Percentiles rank a stretch among this genome's conserved stretches.
Conservation (phyloP, 1,140 invertebrate species). For the Aphaenogaster rudis region DNA sequence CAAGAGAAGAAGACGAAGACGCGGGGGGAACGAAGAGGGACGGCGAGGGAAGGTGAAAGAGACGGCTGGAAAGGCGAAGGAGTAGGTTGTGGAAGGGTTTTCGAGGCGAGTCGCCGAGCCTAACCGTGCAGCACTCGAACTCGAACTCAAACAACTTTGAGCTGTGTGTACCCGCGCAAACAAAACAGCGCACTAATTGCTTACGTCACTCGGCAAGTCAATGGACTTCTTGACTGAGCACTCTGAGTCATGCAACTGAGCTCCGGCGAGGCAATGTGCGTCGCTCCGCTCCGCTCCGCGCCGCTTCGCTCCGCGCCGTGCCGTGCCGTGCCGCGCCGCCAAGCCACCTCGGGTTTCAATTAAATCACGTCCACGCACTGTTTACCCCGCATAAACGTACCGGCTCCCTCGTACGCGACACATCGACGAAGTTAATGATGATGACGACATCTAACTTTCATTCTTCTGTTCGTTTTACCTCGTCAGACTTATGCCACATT, state of each 20-base stretch:
- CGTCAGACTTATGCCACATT: not conserved
- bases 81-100: slow-evolving; percentile 75
- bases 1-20: slow-evolving; percentile 14
- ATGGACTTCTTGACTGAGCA: slow-evolving; percentile 80
- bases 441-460: slow-evolving; percentile 3
- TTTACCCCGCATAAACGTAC: slow-evolving; percentile 79
- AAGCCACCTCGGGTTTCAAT: slow-evolving; percentile 76
- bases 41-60: slow-evolving; percentile 36
- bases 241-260: slow-evolving; percentile 79
- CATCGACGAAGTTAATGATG: slow-evolving; percentile 68
- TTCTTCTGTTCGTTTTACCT: not conserved
- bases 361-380: slow-evolving; percentile 81
- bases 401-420: slow-evolving; percentile 59
- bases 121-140: slow-evolving; percentile 79
- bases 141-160: slow-evolving; percentile 83
- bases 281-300: slow-evolving; percentile 2
- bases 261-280: slow-evolving; percentile 58
- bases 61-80: slow-evolving; percentile 56
- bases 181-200: slow-evolving; percentile 86
- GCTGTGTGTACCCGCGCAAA: slow-evolving; percentile 82
- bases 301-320: slow-evolving; percentile 16
- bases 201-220: slow-evolving; percentile 85
- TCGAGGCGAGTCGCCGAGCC: slow-evolving; percentile 76
- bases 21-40: slow-evolving; percentile 1
- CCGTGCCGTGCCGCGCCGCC: slow-evolving; percentile 26